These are phyloP conservation scores for Enteromius treurensis DNA, from an alignment of 2,797 vertebrate genomes.

Conservation along the genomic window DNA sequence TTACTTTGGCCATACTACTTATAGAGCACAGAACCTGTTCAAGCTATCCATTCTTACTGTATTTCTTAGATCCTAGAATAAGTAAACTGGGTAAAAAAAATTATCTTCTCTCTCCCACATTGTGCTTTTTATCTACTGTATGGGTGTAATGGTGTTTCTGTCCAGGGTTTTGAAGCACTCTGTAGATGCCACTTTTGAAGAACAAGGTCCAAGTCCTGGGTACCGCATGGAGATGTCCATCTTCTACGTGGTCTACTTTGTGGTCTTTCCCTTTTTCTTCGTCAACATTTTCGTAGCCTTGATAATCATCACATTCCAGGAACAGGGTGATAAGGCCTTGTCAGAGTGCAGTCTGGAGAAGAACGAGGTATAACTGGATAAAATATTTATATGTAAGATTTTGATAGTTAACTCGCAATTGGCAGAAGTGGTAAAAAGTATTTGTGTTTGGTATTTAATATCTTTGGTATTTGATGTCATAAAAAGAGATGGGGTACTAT, in stretches of 20 bases:
- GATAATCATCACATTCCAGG: slow-evolving; percentile 99
- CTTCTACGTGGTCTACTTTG: slow-evolving; percentile 98
- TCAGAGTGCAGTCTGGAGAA: slow-evolving; percentile 97
- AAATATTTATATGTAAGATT: neutral
- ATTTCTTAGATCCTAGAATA: neutral
- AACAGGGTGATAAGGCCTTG: slow-evolving; percentile 97
- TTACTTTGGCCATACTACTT: slow-evolving; percentile 6
- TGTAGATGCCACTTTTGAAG: slow-evolving; percentile 94
- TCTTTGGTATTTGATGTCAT: neutral
- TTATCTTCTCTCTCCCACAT: neutral
- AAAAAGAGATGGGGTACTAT: neutral
- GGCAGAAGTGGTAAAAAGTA: neutral
- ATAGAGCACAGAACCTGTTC: slow-evolving; percentile 21
- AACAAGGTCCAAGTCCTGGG: slow-evolving; percentile 93
- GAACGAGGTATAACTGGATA: slow-evolving; percentile 84
- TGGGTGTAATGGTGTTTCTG: neutral
- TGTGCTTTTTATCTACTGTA: neutral
- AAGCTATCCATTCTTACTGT: neutral
- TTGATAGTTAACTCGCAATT: neutral
- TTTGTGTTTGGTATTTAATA: neutral
- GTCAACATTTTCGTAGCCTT: slow-evolving; percentile 98
- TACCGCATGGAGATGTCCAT: slow-evolving; percentile 97
- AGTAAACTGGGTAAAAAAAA: neutral
- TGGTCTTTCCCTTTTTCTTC: slow-evolving; percentile 99
- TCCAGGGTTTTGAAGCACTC: slow-evolving; percentile 95